A percentile compares a stretch with the other conserved stretches of the same genome.
These are phyloP conservation scores for Bugulina stolonifera DNA, from an alignment of 2,888 invertebrate genomes.

Conservation along the genomic window DNA sequence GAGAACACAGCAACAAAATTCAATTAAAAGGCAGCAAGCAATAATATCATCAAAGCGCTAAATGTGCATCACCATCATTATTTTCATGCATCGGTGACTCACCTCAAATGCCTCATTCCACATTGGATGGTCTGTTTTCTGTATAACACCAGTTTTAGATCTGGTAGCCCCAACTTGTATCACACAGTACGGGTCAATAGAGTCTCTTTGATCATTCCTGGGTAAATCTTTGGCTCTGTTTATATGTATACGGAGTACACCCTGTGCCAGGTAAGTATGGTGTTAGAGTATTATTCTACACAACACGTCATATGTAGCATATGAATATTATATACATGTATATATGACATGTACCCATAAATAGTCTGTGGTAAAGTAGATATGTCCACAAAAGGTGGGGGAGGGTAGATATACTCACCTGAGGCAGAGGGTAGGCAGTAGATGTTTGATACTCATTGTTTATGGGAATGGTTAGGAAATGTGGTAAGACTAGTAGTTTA, in stretches of 20 bases:
- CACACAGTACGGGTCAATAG: conserved; percentile 23
- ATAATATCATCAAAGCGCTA: too few species aligned
- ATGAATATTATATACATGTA: too few species aligned
- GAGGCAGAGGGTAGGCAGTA: conserved; percentile 18
- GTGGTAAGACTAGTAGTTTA: conserved; percentile 4
- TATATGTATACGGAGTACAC: conserved; percentile 4
- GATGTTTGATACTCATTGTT: conserved; percentile 15
- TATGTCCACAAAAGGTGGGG: too few species aligned
- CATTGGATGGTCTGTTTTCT: conserved; percentile 21
- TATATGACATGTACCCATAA: too few species aligned
- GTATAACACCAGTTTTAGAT: conserved; percentile 8
- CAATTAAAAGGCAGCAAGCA: too few species aligned
- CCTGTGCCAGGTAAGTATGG: not conserved
- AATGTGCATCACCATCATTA: too few species aligned
- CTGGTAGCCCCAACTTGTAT: conserved; percentile 10
- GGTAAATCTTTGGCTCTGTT: conserved; percentile 19
- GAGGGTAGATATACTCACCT: too few species aligned
- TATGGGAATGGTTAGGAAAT: conserved; percentile 19
- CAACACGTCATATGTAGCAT: too few species aligned
- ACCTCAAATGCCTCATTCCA: conserved; percentile 24
- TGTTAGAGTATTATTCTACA: not conserved
- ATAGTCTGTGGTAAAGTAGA: too few species aligned
- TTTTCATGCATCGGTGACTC: too few species aligned
- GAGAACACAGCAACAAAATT: too few species aligned
- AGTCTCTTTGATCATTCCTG: conserved; percentile 4